Evolutionary conservation across 2,888 invertebrate genomes (phyloP).

Genomic region (Magallana nippona): DNA sequence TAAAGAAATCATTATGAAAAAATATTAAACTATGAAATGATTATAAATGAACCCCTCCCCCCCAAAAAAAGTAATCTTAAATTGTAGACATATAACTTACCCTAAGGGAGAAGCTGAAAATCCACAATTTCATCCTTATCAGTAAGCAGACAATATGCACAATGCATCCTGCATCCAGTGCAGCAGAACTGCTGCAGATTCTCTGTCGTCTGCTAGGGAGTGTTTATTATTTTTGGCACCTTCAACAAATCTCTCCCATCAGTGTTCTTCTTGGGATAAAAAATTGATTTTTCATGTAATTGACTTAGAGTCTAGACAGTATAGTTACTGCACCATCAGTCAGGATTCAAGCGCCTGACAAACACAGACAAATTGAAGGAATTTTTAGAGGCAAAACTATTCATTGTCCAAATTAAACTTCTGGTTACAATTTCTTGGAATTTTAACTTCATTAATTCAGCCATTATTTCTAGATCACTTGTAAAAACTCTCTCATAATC

Average conservation of each 20-base stretch:
- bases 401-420: background rate
- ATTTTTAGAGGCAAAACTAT: background rate
- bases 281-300: constrained; percentile 35
- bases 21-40: background rate
- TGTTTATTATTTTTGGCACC: constrained; percentile 31
- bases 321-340: constrained; percentile 29
- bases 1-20: background rate
- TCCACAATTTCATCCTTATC: constrained; percentile 32
- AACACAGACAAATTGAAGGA: constrained; percentile 30
- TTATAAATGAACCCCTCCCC: background rate
- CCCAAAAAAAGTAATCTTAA: background rate
- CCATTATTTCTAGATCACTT: too few relatives aligned
- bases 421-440: background rate
- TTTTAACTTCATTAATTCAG: background rate
- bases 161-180: constrained; percentile 17
- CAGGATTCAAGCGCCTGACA: constrained; percentile 28
- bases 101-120: background rate
- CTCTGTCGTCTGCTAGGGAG: constrained; percentile 39
- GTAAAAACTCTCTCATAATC: too few relatives aligned
- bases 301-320: constrained; percentile 33
- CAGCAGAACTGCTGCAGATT: constrained; percentile 31
- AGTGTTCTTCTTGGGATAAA: constrained; percentile 26
- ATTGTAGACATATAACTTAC: constrained; percentile 3
- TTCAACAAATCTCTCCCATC: constrained; percentile 31
- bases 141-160: constrained; percentile 23